Base-by-base conservation (phyloP, 1,140 invertebrate genomes). In the Agrypnia vestita region DNA sequence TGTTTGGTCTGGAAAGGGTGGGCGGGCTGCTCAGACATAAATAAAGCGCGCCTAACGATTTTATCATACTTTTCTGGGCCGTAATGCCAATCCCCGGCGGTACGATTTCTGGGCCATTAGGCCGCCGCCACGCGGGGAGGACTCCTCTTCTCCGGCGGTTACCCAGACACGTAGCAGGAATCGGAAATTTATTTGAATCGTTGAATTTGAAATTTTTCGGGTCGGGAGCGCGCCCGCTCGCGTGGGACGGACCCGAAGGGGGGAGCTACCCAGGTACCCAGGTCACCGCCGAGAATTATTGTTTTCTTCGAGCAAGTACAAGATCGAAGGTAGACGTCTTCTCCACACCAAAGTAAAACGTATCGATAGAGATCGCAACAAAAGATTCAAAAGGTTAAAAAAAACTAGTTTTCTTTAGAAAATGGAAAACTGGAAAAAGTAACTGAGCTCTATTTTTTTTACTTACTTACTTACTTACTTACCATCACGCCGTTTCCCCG, bases 111-210 rank as follows among this genome's bases (percentile, higher is more conserved):
- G 55, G 15, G 55, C 15, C 55, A 59, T 59, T 59, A 59, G 55
- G 17, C 21, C 6, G n/a, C 55, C 9, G 55, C 55, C 55, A 8
- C 15, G 9, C 55, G 9, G 21, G 15, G 17, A 59, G 17, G 21
- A 21, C 15, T 0, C 55, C 55, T 10, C 21, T 17, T 15, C 17
- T 21, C 55, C 17, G 21, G 21, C 21, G 55, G 55, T 21, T 59
- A 21, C 15, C n/a, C 55, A 3, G 21, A 59, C 55, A 59, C 55
- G 55, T 59, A 15, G 15, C 55, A 59, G 55, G 21, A 59, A 59
- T 21, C 15, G 55, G 17, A 19, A 59, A 59, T 59, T 59, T 59
- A 59, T 59, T 59, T 59, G 8, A 19, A 59, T 59, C 55, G 55
- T 59, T 59, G 17, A 19, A 59, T 59, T 59, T 59, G 55, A 19